A percentile compares a stretch with the other conserved stretches of the same genome.
These are phyloP conservation scores for Xiphias gladius DNA, from an alignment of 2,113 vertebrate genomes.

Conservation along the genomic window DNA sequence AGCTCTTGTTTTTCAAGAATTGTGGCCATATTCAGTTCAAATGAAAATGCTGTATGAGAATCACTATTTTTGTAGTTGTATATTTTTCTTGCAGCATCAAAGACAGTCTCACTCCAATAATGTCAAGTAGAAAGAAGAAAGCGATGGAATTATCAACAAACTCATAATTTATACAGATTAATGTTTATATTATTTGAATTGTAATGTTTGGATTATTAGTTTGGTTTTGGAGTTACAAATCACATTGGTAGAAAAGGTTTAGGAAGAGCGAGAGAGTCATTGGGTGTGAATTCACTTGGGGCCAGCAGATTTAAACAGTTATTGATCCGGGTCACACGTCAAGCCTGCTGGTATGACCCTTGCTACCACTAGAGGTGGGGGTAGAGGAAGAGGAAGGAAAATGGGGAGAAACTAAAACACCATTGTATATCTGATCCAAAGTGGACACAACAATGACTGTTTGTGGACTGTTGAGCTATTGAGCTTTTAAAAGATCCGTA, in stretches of 20 bases:
- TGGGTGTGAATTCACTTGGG: slow-evolving; percentile 77
- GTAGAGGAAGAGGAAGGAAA: slow-evolving; percentile 49
- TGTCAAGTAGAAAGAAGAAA: neutral
- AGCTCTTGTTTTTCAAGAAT: neutral
- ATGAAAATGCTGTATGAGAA: neutral
- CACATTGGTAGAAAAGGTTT: slow-evolving; percentile 41
- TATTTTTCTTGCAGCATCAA: neutral
- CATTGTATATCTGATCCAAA: slow-evolving; percentile 53
- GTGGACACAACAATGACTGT: slow-evolving; percentile 16
- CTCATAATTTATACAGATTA: neutral
- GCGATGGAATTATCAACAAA: neutral
- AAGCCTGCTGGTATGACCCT: slow-evolving; percentile 80
- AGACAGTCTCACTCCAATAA: neutral
- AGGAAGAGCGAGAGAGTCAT: slow-evolving; percentile 37
- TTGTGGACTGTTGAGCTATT: neutral
- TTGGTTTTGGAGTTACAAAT: slow-evolving; percentile 27
- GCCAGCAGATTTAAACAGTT: slow-evolving; percentile 84
- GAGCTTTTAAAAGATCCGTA: neutral
- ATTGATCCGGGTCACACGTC: slow-evolving; percentile 86
- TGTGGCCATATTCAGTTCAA: neutral
- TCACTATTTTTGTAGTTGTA: neutral
- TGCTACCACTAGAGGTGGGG: slow-evolving; percentile 62
- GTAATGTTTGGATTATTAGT: neutral
- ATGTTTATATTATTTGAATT: neutral
- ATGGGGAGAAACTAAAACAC: slow-evolving; percentile 58